Evolutionary conservation across 1,140 invertebrate genomes (phyloP).

Genomic region (Eupristina koningsbergeri): DNA sequence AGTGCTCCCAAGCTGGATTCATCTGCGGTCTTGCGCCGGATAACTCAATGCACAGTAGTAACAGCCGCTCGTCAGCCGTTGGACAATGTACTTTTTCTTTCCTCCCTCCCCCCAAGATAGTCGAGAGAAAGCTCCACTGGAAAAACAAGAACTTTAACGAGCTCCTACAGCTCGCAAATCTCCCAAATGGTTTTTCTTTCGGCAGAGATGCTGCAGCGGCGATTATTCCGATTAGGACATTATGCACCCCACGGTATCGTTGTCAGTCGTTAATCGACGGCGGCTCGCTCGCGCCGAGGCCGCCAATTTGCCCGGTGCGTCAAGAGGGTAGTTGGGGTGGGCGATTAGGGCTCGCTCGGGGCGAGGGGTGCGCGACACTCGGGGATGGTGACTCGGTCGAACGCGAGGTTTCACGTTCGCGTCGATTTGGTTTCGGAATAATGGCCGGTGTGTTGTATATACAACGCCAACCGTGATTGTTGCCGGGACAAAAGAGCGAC

Average conservation of each 20-base stretch:
- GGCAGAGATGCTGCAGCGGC: too few relatives aligned
- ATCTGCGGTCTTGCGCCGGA: constrained; percentile 32
- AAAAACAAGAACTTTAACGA: not conserved
- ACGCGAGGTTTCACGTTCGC: not conserved
- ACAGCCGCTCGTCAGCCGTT: constrained; percentile 7
- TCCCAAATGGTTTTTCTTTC: too few relatives aligned
- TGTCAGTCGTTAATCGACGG: not conserved
- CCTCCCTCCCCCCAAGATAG: too few relatives aligned
- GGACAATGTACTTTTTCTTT: constrained; percentile 31
- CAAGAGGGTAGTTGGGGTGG: too few relatives aligned
- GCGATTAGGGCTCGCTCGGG: not conserved
- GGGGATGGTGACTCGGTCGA: not conserved
- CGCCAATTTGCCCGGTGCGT: constrained; percentile 13
- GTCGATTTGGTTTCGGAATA: not conserved
- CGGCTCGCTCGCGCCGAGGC: not conserved
- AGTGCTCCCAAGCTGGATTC: not conserved
- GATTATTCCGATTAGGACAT: not conserved
- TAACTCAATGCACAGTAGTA: constrained; percentile 36
- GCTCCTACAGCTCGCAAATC: too few relatives aligned
- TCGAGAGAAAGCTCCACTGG: too few relatives aligned
- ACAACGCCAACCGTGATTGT: too few relatives aligned
- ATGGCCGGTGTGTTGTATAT: not conserved
- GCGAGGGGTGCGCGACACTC: not conserved
- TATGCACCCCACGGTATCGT: not conserved
- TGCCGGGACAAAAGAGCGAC: too few relatives aligned